Evolutionary conservation across 2,797 vertebrate genomes (phyloP).

Genomic region (Dromococcyx pavoninus): DNA sequence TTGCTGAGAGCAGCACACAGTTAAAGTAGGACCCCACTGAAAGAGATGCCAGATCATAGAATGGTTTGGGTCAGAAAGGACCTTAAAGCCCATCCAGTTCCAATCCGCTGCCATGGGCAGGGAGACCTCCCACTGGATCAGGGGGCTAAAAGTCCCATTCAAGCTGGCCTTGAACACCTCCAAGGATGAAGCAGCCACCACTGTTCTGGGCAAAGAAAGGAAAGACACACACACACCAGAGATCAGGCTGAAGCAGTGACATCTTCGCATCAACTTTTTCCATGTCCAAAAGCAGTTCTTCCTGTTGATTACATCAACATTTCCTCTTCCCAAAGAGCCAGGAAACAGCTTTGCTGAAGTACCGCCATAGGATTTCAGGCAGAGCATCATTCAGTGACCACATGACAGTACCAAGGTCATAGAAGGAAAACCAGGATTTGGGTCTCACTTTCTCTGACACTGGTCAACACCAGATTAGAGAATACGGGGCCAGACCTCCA

Average conservation of each 20-base stretch:
- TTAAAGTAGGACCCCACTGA: neutral
- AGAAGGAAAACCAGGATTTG: neutral
- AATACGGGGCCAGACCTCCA: neutral
- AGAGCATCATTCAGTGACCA: neutral
- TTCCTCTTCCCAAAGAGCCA: neutral
- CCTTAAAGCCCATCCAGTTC: no score
- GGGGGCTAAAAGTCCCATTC: no score
- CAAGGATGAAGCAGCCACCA: no score
- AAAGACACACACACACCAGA: neutral
- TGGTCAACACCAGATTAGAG: neutral
- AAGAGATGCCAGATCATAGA: neutral
- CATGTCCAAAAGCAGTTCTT: neutral
- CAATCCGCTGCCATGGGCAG: no score
- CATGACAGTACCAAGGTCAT: neutral
- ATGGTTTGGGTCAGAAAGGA: no score
- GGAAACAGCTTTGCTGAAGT: neutral
- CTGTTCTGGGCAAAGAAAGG: neutral
- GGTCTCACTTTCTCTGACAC: neutral
- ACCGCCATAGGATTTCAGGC: neutral
- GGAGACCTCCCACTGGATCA: no score
- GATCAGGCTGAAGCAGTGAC: neutral
- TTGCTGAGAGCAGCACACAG: neutral
- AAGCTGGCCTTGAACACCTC: no score
- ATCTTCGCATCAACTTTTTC: neutral
- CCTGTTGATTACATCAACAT: neutral